Base-by-base conservation (phyloP, 2,797 vertebrate species). In the Gila robusta region DNA sequence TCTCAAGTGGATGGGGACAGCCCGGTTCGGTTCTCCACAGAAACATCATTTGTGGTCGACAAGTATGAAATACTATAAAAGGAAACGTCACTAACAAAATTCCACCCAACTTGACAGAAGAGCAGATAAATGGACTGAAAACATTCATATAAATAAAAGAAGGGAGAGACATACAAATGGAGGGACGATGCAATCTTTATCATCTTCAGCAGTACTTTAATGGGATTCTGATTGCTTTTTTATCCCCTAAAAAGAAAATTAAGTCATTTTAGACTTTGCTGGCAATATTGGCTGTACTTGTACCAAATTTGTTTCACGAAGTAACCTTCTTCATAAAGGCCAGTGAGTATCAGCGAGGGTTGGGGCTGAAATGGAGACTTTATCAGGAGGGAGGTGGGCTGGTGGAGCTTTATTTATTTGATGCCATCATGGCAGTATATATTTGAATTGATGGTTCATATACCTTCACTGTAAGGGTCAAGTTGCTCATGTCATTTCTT, bases 31-130 rank as follows among this genome's bases (percentile, higher is more conserved):
- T 97, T 95, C 94, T 97, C 97, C 66, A 94, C 91, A 35, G 97
- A 97, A 92, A 97, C 96, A 47, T 95, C 96, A 84, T 97, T 97
- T 89, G 79, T 97, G 86, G 97, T 97, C 91, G 96, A 97, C 93
- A 97, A 97, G 91, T 97, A 97, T 0, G 97, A 97, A 91, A 96
- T 97, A 90, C 94, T 97, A 96, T 97, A 96, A 93, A 66, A 82
- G 73, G 54, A 85, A 76, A 81, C 77, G 23, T 64, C 19, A n/a
- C 47, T 76, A 62, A 84, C 5, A 56, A 11, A 83, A 87, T 76
- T 56, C 74, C 67, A 83, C 81, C 72, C 69, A 87, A 82, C 82
- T 77, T 79, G 37, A 81, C 86, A 81, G 72, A 83, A 76, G 37
- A 87, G 62, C 35, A 82, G 76, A 88, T 87, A 89, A 80, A 83